Evolutionary conservation across 2,113 vertebrate genomes (phyloP).

Genomic region (Cebus imitator): DNA sequence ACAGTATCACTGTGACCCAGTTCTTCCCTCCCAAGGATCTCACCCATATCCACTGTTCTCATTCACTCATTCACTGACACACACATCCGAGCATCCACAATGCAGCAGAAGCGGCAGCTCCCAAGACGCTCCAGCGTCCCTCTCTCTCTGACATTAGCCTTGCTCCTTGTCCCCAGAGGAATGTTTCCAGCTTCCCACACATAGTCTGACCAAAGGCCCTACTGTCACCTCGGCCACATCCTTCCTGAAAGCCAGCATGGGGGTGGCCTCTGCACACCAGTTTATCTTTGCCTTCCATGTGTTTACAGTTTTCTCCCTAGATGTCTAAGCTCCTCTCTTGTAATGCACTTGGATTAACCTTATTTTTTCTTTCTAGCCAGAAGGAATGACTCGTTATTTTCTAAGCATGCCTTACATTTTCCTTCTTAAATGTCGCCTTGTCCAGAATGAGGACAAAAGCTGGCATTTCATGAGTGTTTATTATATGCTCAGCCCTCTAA

Average conservation of each 20-base stretch:
- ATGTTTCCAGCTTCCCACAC: background rate
- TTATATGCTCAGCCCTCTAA: background rate
- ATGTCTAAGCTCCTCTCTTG: background rate
- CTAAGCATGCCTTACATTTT: background rate
- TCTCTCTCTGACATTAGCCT: background rate
- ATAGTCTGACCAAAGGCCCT: background rate
- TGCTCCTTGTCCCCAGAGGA: background rate
- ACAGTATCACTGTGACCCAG: accelerated
- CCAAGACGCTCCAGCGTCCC: background rate
- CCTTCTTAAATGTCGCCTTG: background rate
- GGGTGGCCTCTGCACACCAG: accelerated
- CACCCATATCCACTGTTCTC: background rate
- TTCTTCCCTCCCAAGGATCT: background rate
- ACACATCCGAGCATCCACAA: background rate
- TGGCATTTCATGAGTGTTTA: background rate
- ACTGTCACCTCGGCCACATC: background rate
- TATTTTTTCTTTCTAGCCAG: background rate
- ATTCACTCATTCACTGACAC: background rate
- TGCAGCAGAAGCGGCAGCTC: background rate
- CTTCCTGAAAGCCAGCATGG: background rate
- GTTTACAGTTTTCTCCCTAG: background rate
- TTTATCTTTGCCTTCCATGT: background rate
- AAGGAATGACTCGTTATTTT: background rate
- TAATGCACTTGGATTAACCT: background rate
- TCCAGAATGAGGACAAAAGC: background rate